phyloP scores from a whole-genome alignment of 2,888 invertebrate genomes.

The Amiota mariae region DNA sequence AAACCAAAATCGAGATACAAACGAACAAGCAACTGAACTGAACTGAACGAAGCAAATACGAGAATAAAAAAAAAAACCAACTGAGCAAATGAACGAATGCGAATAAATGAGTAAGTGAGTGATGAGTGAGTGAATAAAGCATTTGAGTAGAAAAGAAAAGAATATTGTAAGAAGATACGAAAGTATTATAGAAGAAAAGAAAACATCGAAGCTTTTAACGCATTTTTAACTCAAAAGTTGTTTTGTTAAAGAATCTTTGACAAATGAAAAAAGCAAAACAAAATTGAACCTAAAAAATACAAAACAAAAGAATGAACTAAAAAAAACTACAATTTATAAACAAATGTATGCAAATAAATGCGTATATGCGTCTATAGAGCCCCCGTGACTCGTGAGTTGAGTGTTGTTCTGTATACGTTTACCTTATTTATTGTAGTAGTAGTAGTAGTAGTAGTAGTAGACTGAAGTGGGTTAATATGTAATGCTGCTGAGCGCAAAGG shows the following conservation, averaged over 20 bases:
- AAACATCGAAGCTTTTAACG: slow-evolving; percentile 53
- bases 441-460: slow-evolving; percentile 11
- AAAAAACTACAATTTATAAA: slow-evolving; percentile 29
- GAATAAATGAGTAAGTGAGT: slow-evolving; percentile 21
- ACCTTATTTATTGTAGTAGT: no score
- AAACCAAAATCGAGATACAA: slow-evolving; percentile 64
- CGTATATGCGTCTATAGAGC: slow-evolving; percentile 40
- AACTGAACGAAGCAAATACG: slow-evolving; percentile 22
- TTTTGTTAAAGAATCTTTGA: slow-evolving; percentile 15
- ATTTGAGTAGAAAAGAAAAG: background rate
- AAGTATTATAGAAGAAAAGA: background rate
- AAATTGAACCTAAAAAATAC: slow-evolving; percentile 19
- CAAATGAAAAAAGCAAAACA: slow-evolving; percentile 1
- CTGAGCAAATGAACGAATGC: slow-evolving; percentile 28
- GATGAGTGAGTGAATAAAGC: no score
- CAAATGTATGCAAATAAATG: slow-evolving; percentile 64
- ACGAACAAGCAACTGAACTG: slow-evolving; percentile 27
- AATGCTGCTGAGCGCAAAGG: slow-evolving; percentile 42
- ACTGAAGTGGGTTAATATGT: slow-evolving; percentile 63
- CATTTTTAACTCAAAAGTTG: slow-evolving; percentile 44
- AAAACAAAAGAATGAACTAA: slow-evolving; percentile 40
- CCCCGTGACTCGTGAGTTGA: no score
- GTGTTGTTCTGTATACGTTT: no score
- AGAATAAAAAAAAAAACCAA: background rate
- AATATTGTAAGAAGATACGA: background rate